Base-by-base conservation (phyloP, 2,113 vertebrate species). In the Ophthalmotilapia sp. region DNA sequence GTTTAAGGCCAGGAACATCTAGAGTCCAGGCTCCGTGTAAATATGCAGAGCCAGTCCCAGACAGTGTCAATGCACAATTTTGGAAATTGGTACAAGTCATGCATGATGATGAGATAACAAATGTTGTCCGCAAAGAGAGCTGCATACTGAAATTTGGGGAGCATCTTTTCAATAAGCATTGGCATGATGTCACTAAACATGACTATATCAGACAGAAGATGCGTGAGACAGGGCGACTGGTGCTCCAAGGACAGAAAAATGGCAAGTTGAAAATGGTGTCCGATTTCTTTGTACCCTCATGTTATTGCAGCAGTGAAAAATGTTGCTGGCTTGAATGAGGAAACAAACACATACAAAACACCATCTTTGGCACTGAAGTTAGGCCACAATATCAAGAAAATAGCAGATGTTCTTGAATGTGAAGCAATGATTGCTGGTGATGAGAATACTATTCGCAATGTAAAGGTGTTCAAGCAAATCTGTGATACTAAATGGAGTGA, bases 21-120 rank as follows among this genome's bases (percentile, higher is more conserved):
- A 23, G 1, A 55, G 53, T 55, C 53, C 6, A 55, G 53, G 21
- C 2, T 23, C 0, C 3, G 0, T 55, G 6, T 55, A 55, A 55
- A 55, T 55, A 55, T 55, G n/a, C 53, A 23, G 53, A 55, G 21
- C 53, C 21, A 54, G n/a, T 23, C 53, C 53, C 53, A 54, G n/a
- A 54, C 6, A 54, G 53, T 23, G 53, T 54, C 53, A 55, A 7
- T 55, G 53, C 11, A 55, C 53, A 55, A 7, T 3, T 55, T 55
- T 55, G 53, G 10, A 55, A 55, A 55, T 13, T 23, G 53, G n/a
- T 23, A 23, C 53, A 55, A 23, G 6, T 54, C 53, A 54, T 54
- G 53, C 53, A 54, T 54, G 53, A 54, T 54, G 53, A 54, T 54
- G 53, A 54, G n/a, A 54, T 54, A 23, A 54, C 53, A 54, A 54